A percentile compares a stretch with the other conserved stretches of the same genome.
phyloP scores from a whole-genome alignment of 2,888 invertebrate genomes.

The Drosophila acutilabella region DNA sequence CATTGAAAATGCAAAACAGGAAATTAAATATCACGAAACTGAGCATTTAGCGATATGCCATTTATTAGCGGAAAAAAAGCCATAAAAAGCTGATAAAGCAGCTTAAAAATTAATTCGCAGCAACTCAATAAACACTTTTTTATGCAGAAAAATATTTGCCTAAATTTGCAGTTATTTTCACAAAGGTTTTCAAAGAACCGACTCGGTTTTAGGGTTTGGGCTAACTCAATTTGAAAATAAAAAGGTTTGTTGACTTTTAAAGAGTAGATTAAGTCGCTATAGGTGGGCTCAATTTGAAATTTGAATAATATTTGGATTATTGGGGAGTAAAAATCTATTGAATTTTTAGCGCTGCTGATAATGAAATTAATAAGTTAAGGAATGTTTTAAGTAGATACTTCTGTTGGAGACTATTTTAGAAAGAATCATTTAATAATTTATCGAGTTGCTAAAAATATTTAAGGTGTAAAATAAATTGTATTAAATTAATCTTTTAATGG shows the following conservation, averaged over 20 bases:
- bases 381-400: too few species aligned
- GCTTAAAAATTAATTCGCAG: slow-evolving; percentile 11
- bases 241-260: slow-evolving; percentile 13
- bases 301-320: too few species aligned
- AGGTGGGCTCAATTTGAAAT: neutral
- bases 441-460: too few species aligned
- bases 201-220: neutral
- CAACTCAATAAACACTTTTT: neutral
- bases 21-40: slow-evolving; percentile 47
- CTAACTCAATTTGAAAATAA: neutral
- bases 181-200: neutral
- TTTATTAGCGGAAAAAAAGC: slow-evolving; percentile 6
- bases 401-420: too few species aligned
- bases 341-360: too few species aligned
- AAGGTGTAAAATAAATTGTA: too few species aligned
- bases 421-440: too few species aligned
- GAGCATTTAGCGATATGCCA: slow-evolving; percentile 30
- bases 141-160: slow-evolving; percentile 4
- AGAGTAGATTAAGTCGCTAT: neutral
- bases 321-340: too few species aligned
- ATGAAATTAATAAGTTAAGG: too few species aligned
- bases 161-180: slow-evolving; percentile 7
- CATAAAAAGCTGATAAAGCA: slow-evolving; percentile 11
- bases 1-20: slow-evolving; percentile 26
- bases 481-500: too few species aligned